Evolutionary conservation across 2,113 vertebrate species (phyloP), one percentile per base, ranked within the genome.

Genomic region (Pheucticus melanocephalus): DNA sequence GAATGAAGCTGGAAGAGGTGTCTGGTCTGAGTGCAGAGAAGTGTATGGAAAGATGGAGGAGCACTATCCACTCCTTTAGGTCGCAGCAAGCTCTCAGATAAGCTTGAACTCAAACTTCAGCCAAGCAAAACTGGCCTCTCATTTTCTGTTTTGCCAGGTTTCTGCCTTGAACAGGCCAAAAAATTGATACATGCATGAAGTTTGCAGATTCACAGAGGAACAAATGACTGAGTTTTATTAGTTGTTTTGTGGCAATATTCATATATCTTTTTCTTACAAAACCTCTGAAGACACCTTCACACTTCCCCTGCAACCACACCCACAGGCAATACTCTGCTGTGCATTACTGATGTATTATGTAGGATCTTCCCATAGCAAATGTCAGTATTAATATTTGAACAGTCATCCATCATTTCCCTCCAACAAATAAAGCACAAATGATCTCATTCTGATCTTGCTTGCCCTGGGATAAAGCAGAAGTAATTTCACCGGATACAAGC

Each of bases 351-450:
- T 83, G 73, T 90, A 88, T 77, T 96, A 64, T 63, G 11, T 64
- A 27, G 4, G 5, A 15, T 82, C 61, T 86, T 71, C 35, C 50
- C 51, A 14, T 65, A 78, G 60, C 27, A 71, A 88, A 44, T 53
- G 31, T 80, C 56, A 83, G 28, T 64, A 82, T 94, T 88, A 75
- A 77, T 92, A 81, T 88, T 92, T 94, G 53, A 96, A 48, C 39
- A 60, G 44, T 0, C 2, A 83, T 78, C 63, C 54, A 37, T 85
- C 57, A 35, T 61, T 24, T 42, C 30, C 47, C 10, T 92, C 47
- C 65, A 59, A 27, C 40, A 65, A 87, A 71, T 86, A 83, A 83
- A 75, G 65, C 44, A 75, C 35, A 71, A 84, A 86, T 59, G 20
- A 63, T 70, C 64, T 93, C 40, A 39, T 75, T 86, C 90, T 53